phyloP scores from a whole-genome alignment of 1,140 invertebrate genomes.

The Notospermus geniculatus region DNA sequence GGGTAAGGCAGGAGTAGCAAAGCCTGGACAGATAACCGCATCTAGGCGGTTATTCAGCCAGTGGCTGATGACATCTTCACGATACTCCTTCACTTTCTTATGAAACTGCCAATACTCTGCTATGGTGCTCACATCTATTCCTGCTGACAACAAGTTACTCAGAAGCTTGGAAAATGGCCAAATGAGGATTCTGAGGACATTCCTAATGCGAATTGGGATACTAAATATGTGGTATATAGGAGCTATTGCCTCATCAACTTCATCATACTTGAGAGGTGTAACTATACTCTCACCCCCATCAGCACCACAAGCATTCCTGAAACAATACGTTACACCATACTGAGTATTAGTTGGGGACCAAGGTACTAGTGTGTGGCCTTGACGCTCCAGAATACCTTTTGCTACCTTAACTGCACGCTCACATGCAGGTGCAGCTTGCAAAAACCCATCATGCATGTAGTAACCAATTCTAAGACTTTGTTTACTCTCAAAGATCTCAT shows the following conservation, averaged over 20 bases:
- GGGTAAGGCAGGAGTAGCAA: slow-evolving; percentile 17
- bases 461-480: not conserved
- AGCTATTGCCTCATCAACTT: slow-evolving; percentile 5
- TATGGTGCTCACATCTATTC: no score
- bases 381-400: slow-evolving; percentile 26
- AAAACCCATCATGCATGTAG: slow-evolving; percentile 27
- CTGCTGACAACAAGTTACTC: no score
- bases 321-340: no score
- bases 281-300: no score
- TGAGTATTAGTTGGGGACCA: no score
- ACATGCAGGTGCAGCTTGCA: slow-evolving; percentile 27
- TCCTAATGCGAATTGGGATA: not conserved
- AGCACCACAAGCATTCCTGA: no score
- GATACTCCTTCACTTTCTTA: no score
- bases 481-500: slow-evolving; percentile 23
- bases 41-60: slow-evolving; percentile 17
- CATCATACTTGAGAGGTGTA: not conserved
- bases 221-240: not conserved
- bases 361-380: slow-evolving; percentile 26
- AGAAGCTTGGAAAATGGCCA: not conserved
- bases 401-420: slow-evolving; percentile 34
- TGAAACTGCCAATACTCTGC: no score
- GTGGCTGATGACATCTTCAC: not conserved
- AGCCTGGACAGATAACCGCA: slow-evolving; percentile 23
- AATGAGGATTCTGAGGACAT: not conserved